Percentiles rank a stretch among this genome's conserved stretches.
phyloP scores from a whole-genome alignment of 1,140 invertebrate genomes.

The Neodiprion pinetum region DNA sequence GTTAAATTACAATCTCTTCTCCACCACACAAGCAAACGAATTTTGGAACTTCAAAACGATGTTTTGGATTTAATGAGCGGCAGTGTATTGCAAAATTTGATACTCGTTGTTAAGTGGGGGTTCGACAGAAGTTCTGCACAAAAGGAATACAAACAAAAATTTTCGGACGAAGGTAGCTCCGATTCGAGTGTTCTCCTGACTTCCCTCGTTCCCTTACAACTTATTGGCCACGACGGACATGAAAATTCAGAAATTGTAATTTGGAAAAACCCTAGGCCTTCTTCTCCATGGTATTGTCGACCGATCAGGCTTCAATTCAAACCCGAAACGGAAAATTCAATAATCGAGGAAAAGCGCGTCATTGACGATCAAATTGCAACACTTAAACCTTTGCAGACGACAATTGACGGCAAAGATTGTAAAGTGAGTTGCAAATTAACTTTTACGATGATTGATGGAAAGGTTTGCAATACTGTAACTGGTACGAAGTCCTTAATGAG shows the following conservation, averaged over 20 bases:
- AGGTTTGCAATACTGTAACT: slow-evolving; percentile 52
- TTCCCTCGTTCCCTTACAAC: slow-evolving; percentile 44
- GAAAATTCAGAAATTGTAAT: slow-evolving; percentile 35
- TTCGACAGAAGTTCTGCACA: slow-evolving; percentile 28
- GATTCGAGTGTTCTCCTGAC: slow-evolving; percentile 40
- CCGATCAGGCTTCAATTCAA: slow-evolving; percentile 38
- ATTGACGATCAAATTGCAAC: slow-evolving; percentile 30
- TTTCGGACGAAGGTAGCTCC: slow-evolving; percentile 32
- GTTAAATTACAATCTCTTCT: slow-evolving; percentile 30
- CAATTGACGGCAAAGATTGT: slow-evolving; percentile 19
- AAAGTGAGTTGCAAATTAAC: slow-evolving; percentile 37
- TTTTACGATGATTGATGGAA: slow-evolving; percentile 53
- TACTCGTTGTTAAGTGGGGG: slow-evolving; percentile 33
- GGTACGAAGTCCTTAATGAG: slow-evolving; percentile 40
- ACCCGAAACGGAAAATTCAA: slow-evolving; percentile 31
- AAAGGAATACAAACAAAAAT: slow-evolving; percentile 41
- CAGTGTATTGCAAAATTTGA: slow-evolving; percentile 18
- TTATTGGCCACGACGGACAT: slow-evolving; percentile 23
- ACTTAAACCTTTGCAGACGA: slow-evolving; percentile 25
- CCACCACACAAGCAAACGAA: slow-evolving; percentile 27
- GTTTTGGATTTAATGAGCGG: slow-evolving; percentile 21
- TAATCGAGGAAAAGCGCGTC: slow-evolving; percentile 27
- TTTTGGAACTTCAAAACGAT: slow-evolving; percentile 23
- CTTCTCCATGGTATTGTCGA: slow-evolving; percentile 38
- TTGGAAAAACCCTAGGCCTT: slow-evolving; percentile 40